Percentiles rank a stretch among this genome's conserved stretches.
Evolutionary conservation across 2,113 vertebrate genomes (phyloP).

Genomic region (Zeus faber): DNA sequence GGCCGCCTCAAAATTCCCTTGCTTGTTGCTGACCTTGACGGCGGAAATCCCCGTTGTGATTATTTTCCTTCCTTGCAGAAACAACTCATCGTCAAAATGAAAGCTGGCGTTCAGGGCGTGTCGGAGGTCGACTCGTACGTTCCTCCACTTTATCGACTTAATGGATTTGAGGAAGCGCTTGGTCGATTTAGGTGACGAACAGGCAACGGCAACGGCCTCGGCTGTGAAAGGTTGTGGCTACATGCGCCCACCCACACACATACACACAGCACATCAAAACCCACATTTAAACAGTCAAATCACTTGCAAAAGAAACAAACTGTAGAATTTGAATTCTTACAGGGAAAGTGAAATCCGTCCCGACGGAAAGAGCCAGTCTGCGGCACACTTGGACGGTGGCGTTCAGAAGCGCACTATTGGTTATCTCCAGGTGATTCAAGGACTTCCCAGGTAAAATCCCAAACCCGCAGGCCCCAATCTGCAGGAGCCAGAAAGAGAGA

Average conservation of each 20-base stretch:
- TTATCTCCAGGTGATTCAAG: conserved; percentile 50
- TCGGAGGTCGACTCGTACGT: conserved; percentile 39
- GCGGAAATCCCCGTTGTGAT: conserved; percentile 41
- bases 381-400: conserved; percentile 43
- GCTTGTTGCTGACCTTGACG: conserved; percentile 45
- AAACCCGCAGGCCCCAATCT: conserved; percentile 33
- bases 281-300: not conserved
- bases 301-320: not conserved
- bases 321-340: conserved; percentile 18
- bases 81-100: conserved; percentile 63
- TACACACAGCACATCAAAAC: not conserved
- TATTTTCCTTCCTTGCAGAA: conserved; percentile 44
- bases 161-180: conserved; percentile 38
- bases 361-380: conserved; percentile 30
- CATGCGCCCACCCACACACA: conserved; percentile 10
- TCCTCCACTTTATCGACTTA: conserved; percentile 7
- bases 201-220: conserved; percentile 31
- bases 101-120: conserved; percentile 30
- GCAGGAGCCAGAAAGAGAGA: conserved; percentile 36
- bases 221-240: conserved; percentile 35
- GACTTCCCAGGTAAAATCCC: conserved; percentile 25
- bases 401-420: conserved; percentile 36
- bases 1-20: conserved; percentile 42
- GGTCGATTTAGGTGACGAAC: conserved; percentile 22
- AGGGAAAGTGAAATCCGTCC: conserved; percentile 36